Evolutionary conservation across 2,113 vertebrate species (phyloP).

Genomic region (Spizaetus ornatus): DNA sequence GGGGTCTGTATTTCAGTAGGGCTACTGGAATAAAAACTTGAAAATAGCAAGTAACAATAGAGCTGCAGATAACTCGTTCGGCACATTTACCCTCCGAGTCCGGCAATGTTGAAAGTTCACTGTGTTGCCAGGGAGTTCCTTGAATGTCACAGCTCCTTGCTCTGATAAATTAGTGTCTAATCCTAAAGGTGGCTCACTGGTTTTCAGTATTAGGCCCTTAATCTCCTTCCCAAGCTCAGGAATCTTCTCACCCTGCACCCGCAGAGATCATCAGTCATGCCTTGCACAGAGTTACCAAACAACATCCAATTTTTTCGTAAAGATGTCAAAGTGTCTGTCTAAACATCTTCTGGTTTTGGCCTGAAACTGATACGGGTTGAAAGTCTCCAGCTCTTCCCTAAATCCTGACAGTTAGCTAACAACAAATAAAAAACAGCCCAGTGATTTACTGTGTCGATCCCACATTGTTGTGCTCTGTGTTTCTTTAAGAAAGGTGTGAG

Average conservation of each 20-base stretch:
- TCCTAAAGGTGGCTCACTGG: slow-evolving; percentile 11
- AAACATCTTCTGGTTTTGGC: slow-evolving; percentile 51
- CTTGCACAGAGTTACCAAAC: slow-evolving; percentile 44
- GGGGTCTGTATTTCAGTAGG: neutral
- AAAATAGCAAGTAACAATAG: neutral
- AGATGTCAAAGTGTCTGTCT: slow-evolving; percentile 62
- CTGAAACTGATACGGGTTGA: slow-evolving; percentile 29
- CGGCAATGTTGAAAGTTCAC: neutral
- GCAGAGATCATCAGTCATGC: slow-evolving; percentile 48
- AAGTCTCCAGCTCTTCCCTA: slow-evolving; percentile 62
- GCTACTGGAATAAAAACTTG: neutral
- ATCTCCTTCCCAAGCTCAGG: slow-evolving; percentile 34
- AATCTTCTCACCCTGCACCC: slow-evolving; percentile 47
- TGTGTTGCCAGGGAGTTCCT: neutral
- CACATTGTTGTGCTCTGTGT: slow-evolving; percentile 70
- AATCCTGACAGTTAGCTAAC: slow-evolving; percentile 68
- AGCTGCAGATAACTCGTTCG: neutral
- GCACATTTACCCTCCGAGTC: neutral
- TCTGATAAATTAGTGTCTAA: slow-evolving; percentile 48
- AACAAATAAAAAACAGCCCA: slow-evolving; percentile 72
- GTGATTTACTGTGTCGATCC: slow-evolving; percentile 71
- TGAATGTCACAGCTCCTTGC: neutral
- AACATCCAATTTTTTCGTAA: slow-evolving; percentile 38
- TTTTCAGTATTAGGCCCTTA: slow-evolving; percentile 39
- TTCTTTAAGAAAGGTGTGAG: slow-evolving; percentile 82